A percentile compares a stretch with the other conserved stretches of the same genome.
Evolutionary conservation across 2,797 vertebrate genomes (phyloP).

Genomic region (Propithecus deckenii): DNA sequence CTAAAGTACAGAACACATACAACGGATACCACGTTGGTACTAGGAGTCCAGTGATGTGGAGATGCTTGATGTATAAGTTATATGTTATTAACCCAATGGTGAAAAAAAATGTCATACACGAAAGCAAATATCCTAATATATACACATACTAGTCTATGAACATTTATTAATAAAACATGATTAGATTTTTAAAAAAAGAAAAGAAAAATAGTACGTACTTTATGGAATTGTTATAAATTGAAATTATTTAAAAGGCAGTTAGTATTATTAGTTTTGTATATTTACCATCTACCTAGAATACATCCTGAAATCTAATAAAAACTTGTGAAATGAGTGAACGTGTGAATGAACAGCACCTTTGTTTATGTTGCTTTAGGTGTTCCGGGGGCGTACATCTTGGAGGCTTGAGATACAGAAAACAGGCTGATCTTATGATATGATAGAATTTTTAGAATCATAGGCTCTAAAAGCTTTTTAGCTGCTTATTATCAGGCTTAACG

Average conservation of each 20-base stretch:
- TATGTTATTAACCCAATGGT: neutral
- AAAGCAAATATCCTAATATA: neutral
- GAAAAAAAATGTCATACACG: neutral
- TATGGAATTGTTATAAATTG: neutral
- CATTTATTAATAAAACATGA: neutral
- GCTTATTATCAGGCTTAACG: neutral
- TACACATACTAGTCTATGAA: neutral
- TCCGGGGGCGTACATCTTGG: neutral
- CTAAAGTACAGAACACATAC: neutral
- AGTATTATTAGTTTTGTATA: neutral
- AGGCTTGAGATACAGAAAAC: neutral
- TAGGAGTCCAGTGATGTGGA: neutral
- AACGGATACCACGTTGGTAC: too few relatives aligned
- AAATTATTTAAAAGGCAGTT: neutral
- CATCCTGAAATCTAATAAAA: slow-evolving; percentile 14
- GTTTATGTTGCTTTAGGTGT: neutral
- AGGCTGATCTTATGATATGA: neutral
- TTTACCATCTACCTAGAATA: neutral
- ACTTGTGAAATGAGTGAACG: neutral
- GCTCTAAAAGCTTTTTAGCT: neutral
- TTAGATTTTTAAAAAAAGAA: neutral
- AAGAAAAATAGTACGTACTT: neutral
- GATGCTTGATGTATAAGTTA: neutral
- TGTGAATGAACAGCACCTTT: neutral
- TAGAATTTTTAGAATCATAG: neutral